Percentiles rank a stretch among this genome's conserved stretches.
Conservation (phyloP, 2,113 vertebrate species). For the Poeciliopsis occidentalis region DNA sequence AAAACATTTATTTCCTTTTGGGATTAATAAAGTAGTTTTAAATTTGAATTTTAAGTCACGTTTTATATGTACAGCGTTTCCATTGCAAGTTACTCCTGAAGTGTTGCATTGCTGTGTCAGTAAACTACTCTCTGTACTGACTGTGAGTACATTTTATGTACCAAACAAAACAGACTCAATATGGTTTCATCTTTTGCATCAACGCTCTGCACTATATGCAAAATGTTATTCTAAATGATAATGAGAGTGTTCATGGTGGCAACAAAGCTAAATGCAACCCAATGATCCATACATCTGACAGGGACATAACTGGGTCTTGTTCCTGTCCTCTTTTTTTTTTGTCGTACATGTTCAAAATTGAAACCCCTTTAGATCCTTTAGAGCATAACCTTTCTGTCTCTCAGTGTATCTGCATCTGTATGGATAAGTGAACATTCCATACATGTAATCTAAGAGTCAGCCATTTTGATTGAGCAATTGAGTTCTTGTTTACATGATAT, state of each 20-base stretch:
- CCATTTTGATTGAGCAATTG: slow-evolving; percentile 8
- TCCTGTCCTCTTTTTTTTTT: slow-evolving; percentile 22
- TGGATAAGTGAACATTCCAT: slow-evolving; percentile 4
- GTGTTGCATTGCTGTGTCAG: no score
- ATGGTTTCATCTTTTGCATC: no score
- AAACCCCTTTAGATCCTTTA: slow-evolving; percentile 31
- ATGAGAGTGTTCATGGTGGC: not conserved
- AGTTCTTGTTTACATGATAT: slow-evolving; percentile 52
- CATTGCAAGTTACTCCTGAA: no score
- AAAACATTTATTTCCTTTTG: no score
- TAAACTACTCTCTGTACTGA: no score
- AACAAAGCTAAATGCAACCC: not conserved
- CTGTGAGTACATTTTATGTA: no score
- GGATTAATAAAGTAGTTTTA: no score
- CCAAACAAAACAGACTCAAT: no score
- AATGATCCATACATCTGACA: not conserved
- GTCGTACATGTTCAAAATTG: slow-evolving; percentile 22
- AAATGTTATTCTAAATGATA: no score
- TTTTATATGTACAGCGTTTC: no score
- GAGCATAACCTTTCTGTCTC: slow-evolving; percentile 9
- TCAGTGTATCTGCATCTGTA: slow-evolving; percentile 25
- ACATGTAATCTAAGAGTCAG: slow-evolving; percentile 18
- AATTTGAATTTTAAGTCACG: no score
- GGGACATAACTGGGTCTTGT: slow-evolving; percentile 16
- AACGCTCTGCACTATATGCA: no score